Percentiles rank a stretch among this genome's conserved stretches.
Evolutionary conservation across 92 coral and sea anemone species (phyloP).

Genomic region (Galaxea fascicularis): DNA sequence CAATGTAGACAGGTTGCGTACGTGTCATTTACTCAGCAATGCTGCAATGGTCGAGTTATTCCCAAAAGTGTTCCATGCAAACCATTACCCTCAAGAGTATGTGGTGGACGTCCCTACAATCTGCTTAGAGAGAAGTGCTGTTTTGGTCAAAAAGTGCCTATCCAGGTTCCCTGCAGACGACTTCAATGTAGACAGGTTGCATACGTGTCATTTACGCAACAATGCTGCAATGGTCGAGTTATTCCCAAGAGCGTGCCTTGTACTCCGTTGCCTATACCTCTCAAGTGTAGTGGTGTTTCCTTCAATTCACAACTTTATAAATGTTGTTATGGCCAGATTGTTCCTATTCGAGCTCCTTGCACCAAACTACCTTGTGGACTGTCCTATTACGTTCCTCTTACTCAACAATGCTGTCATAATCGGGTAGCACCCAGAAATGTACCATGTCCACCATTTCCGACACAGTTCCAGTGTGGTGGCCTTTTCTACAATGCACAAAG

Average conservation of each 20-base stretch:
- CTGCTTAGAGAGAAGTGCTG: background rate
- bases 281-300: background rate
- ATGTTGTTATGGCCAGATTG: slow-evolving; percentile 15
- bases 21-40: slow-evolving; percentile 14
- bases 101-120: slow-evolving; percentile 9
- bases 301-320: background rate
- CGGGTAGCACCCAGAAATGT: slow-evolving; percentile 7
- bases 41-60: slow-evolving; percentile 40
- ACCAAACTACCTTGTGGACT: slow-evolving; percentile 15
- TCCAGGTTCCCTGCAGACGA: background rate
- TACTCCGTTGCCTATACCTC: background rate
- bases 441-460: slow-evolving; percentile 13
- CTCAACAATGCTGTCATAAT: slow-evolving; percentile 16
- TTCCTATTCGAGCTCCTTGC: background rate
- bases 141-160: slow-evolving; percentile 14
- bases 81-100: background rate
- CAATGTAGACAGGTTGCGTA: slow-evolving; percentile 5
- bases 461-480: background rate
- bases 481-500: background rate
- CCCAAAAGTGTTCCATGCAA: slow-evolving; percentile 17
- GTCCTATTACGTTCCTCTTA: slow-evolving; percentile 18
- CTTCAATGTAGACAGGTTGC: slow-evolving; percentile 5
- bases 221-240: slow-evolving; percentile 38
- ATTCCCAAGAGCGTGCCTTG: slow-evolving; percentile 5
- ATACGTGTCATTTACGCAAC: slow-evolving; percentile 13